Base-by-base conservation (phyloP, 2,888 invertebrate genomes). In the Toxonevra muliebris region DNA sequence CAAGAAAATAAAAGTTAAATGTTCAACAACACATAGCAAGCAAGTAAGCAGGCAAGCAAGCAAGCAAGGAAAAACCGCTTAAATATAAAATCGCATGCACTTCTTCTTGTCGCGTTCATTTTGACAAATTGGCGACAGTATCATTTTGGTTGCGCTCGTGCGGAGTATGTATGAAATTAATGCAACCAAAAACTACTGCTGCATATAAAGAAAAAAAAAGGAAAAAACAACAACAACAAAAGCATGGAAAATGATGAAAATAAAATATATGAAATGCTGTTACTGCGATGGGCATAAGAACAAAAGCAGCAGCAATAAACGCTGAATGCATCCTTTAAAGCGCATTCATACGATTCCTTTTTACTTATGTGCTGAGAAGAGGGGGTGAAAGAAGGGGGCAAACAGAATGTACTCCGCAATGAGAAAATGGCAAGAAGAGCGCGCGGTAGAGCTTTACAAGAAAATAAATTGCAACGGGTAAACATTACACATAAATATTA, bases 401-500 rank as follows among this genome's bases (percentile, higher is more conserved):
- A 13, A 1, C 48, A 15, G 48, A 11, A 45, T 45, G 45, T 12
- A 2, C 1, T 12, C n/a, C 48, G 1, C 15, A 15, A 15, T 15
- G 48, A 13, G 48, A 11, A 48, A 48, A 48, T 48, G 48, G 48
- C 17, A 40, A 62, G 43, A 66, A 57, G 40, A 41, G 48, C 48
- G 5, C 15, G 48, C 30, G 30, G 40, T 17, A 55, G 45, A 30
- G 41, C 7, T 30, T 64, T 53, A 52, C 69, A 73, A 69, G 71
- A 72, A 78, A 79, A 81, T 77, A 78, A 79, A 80, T 80, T 80
- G 80, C 77, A 75, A 66, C 74, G 74, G 73, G 78, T 78, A 77
- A 80, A 76, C 76, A 77, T 75, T 72, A 73, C 73, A 73, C 80
- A 80, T 80, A 79, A 80, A 80, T 80, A 79, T 80, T 78, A 79